phyloP scores from a whole-genome alignment of 2,888 invertebrate species.

The Phrixothrix hirtus region DNA sequence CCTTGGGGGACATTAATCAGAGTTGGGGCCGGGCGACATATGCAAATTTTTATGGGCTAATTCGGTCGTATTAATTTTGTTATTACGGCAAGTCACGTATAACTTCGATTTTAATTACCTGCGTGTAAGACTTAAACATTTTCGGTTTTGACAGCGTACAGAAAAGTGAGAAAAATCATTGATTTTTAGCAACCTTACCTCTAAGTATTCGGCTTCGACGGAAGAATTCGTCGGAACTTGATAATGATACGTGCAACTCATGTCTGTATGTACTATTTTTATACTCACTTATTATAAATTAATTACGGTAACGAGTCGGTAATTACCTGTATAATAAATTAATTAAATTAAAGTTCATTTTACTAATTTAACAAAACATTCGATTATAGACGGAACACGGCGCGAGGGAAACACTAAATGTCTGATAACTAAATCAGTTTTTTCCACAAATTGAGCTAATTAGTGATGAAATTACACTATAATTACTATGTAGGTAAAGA shows the following conservation, averaged over 20 bases:
- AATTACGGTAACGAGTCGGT: constrained; percentile 13
- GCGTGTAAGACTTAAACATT: too few relatives aligned
- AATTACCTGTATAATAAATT: constrained; percentile 17
- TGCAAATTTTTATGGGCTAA: constrained; percentile 33
- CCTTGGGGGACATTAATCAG: constrained; percentile 30
- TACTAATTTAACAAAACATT: constrained; percentile 14
- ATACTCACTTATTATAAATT: constrained; percentile 23
- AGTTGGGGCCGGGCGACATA: constrained; percentile 22
- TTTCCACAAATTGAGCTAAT: not conserved
- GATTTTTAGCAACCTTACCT: constrained; percentile 51
- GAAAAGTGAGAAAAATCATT: too few relatives aligned
- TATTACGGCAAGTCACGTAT: constrained; percentile 25
- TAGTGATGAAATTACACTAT: constrained; percentile 33
- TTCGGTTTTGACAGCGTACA: too few relatives aligned
- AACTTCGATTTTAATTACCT: constrained; percentile 8
- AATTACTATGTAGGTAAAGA: constrained; percentile 40
- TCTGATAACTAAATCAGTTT: not conserved
- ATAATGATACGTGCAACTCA: constrained; percentile 54
- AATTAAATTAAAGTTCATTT: constrained; percentile 21
- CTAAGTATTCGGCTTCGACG: constrained; percentile 52
- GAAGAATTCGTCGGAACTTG: constrained; percentile 50
- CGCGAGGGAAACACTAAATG: too few relatives aligned
- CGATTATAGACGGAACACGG: not conserved
- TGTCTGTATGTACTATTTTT: constrained; percentile 33
- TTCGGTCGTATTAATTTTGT: constrained; percentile 24